Percentiles rank a stretch among this genome's conserved stretches.
Evolutionary conservation across 2,888 invertebrate species (phyloP).

Genomic region (Eutolmus rufibarbis): DNA sequence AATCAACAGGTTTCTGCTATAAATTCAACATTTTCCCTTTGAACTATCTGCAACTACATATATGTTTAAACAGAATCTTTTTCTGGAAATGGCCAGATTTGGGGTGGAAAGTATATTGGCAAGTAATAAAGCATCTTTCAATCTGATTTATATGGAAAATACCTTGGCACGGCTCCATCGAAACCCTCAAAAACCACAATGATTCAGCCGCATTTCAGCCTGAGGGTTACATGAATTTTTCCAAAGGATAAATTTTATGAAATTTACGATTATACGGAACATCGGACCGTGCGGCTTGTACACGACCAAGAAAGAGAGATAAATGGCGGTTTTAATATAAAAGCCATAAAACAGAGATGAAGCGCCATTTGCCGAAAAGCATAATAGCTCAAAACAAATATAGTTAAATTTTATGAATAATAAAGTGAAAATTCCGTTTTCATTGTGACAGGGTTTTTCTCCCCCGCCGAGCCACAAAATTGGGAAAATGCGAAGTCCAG

Average conservation of each 20-base stretch:
- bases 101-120: neutral
- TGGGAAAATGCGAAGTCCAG: neutral
- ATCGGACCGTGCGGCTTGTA: neutral
- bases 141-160: constrained; percentile 10
- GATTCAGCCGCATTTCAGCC: neutral
- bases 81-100: neutral
- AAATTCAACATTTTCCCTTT: neutral
- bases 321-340: constrained; percentile 8
- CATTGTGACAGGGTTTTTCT: neutral
- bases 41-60: neutral
- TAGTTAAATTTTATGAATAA: constrained; percentile 33
- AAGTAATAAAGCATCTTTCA: constrained; percentile 10
- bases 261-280: constrained; percentile 12
- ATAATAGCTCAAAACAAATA: neutral
- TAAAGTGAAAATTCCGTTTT: constrained; percentile 21
- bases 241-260: constrained; percentile 16
- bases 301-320: neutral
- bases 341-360: neutral
- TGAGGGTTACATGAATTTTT: neutral
- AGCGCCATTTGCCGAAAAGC: neutral
- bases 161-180: neutral
- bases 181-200: constrained; percentile 1
- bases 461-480: neutral
- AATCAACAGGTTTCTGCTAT: neutral
- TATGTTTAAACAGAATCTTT: neutral